Evolutionary conservation across 2,797 vertebrate species (phyloP), one percentile per base, ranked within the genome.

Genomic region (Scolopax bukidnonensis): DNA sequence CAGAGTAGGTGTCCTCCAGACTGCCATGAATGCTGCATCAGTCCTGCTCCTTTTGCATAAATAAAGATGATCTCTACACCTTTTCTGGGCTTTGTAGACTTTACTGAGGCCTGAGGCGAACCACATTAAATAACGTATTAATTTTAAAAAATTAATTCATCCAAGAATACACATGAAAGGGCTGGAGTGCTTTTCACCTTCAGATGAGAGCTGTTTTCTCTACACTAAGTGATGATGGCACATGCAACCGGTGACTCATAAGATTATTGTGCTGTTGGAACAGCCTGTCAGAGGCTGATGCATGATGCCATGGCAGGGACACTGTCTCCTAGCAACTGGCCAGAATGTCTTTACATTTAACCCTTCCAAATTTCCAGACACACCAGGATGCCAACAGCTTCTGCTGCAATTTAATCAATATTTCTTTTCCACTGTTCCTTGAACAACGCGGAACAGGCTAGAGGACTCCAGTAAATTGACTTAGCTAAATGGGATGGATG

Each of bases 281-380:
- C 63, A 89, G 64, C 30, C 71, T 93, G 76, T 76, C 67, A 77
- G 28, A 41, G 77, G 60, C 75, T 94, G 86, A 61, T 94, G 40
- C 50, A 48, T 40, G 86, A 74, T 94, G 77, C 77, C 68, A 85
- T 2, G 7, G 63, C 78, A 90, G 90, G 93, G 91, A 92, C 88
- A 68, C 30, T 1, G 71, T 97, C 90, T 95, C 95, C 91, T 95
- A 94, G 96, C 90, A 97, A 96, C 91, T 80, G 28, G 71, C 50
- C 8, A 0, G 77, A 74, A 60, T 71, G 60, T 69, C 81, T 90
- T 85, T 57, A 57, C 16, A 3, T 82, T 89, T 92, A 94, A 93
- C 90, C 53, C 91, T 76, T 89, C 60, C 64, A 41, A 74, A 86
- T 90, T 85, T 38, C 65, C 21, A 23, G 21, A 5, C 20, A 16